Evolutionary conservation across 2,888 invertebrate genomes (phyloP).

Genomic region (Geophilus truncorum): DNA sequence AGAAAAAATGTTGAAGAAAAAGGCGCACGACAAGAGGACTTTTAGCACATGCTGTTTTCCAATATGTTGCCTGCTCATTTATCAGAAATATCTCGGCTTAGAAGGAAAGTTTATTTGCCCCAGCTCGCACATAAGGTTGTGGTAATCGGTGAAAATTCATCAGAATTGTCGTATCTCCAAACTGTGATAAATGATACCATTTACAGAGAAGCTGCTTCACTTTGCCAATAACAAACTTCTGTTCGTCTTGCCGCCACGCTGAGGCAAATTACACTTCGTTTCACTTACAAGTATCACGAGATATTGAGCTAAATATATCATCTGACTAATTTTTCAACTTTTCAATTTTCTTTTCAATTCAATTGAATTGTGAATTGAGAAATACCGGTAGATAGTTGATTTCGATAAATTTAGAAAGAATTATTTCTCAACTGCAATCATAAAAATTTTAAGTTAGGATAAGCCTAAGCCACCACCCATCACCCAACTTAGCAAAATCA

Average conservation of each 20-base stretch:
- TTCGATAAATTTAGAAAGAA: no score
- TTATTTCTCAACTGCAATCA: no score
- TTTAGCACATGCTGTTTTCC: background rate
- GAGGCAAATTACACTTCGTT: background rate
- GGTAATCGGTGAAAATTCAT: slow-evolving; percentile 15
- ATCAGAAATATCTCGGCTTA: slow-evolving; percentile 1
- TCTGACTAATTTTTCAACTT: background rate
- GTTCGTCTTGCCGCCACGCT: background rate
- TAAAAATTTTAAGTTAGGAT: no score
- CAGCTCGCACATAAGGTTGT: background rate
- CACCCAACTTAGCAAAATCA: no score
- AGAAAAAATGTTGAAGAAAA: background rate
- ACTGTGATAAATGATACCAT: background rate
- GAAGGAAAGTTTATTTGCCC: background rate
- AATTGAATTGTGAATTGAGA: background rate
- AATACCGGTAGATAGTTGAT: no score
- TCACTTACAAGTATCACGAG: background rate
- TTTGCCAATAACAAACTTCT: background rate
- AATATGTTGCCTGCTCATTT: background rate
- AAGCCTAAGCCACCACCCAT: no score
- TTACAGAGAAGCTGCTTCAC: background rate
- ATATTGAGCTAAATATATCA: background rate
- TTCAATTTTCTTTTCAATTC: background rate
- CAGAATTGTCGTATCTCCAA: slow-evolving; percentile 19
- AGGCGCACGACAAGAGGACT: background rate